Evolutionary conservation across 1,140 invertebrate genomes (phyloP), one percentile per base, ranked within the genome.

Genomic region (Lineus longissimus): DNA sequence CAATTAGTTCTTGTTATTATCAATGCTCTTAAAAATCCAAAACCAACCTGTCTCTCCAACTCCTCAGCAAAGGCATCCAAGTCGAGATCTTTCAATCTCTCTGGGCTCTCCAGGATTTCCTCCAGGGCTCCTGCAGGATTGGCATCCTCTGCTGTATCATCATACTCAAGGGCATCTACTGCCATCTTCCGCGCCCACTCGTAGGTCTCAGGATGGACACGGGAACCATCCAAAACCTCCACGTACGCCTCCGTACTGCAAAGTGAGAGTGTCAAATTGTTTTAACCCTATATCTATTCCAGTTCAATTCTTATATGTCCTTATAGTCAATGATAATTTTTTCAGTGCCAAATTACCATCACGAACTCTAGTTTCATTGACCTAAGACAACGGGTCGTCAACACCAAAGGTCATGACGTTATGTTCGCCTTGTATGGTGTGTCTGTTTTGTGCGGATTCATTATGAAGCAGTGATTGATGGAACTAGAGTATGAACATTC

Each of bases 111-210:
- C 0, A 99, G 81, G 74, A 99, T 98, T 82, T 99, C 96, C 63
- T 99, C 95, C 0, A 99, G 81, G 19, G 97, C 96, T 2, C 92
- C 92, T 0, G 95, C 94, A 0, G 96, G 95, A 85, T 99, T 97
- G n/a, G 82, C 83, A 66, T 87, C 85, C 68, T 85, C 82, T 33
- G 84, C 84, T 0, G 91, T 89, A 71, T 97, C 94, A 71, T 98
- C 96, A 70, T 98, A 97, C 70, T 99, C 97, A 13, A 99, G 82
- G 7, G 97, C 97, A 85, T 99, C 97, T 0, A 98, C 94, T 2
- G 97, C 97, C 96, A 99, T 99, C 84, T 99, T 99, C 23, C 95
- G 83, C 0, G 97, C 97, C 96, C 96, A 98, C 79, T 99, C 97
- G 73, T 99, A 99, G 0, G 94, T 95, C 82, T 99, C 97, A 0